These are phyloP conservation scores for Melanitta fusca DNA, from an alignment of 2,797 vertebrate species.

Conservation along the genomic window DNA sequence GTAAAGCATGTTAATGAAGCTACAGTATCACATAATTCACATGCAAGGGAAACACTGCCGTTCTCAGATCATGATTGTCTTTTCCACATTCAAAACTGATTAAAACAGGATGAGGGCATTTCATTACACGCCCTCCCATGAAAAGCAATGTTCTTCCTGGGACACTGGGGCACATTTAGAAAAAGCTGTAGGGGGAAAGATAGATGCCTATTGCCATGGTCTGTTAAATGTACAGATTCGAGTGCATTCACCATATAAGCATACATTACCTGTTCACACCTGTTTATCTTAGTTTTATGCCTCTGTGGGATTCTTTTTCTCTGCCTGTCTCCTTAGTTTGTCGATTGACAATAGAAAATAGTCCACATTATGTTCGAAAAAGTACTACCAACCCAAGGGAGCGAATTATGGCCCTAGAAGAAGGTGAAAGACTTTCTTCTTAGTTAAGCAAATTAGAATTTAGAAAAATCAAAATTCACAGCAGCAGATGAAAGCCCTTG, in stretches of 20 bases:
- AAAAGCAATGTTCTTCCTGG: neutral
- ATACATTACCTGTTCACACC: neutral
- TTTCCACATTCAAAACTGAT: conserved; percentile 26
- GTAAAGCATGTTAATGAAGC: conserved; percentile 64
- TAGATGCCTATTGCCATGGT: neutral
- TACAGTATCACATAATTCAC: conserved; percentile 55
- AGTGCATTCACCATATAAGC: neutral
- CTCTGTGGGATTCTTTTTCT: neutral
- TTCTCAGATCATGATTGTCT: conserved; percentile 15
- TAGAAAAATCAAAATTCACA: neutral
- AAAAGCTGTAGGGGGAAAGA: neutral
- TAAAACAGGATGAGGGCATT: conserved; percentile 25
- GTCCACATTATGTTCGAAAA: neutral
- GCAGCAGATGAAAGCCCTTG: neutral
- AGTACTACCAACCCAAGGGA: neutral
- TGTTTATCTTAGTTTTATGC: neutral
- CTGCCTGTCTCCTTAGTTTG: neutral
- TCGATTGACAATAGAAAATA: neutral
- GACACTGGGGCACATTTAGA: neutral
- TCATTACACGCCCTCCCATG: conserved; percentile 38
- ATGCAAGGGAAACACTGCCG: conserved; percentile 26
- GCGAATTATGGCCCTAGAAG: neutral
- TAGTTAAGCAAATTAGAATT: conserved; percentile 9
- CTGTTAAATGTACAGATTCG: neutral
- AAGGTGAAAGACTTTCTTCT: conserved; percentile 26